Conservation (phyloP, 1,140 invertebrate species). For the Anthonomus grandis region DNA sequence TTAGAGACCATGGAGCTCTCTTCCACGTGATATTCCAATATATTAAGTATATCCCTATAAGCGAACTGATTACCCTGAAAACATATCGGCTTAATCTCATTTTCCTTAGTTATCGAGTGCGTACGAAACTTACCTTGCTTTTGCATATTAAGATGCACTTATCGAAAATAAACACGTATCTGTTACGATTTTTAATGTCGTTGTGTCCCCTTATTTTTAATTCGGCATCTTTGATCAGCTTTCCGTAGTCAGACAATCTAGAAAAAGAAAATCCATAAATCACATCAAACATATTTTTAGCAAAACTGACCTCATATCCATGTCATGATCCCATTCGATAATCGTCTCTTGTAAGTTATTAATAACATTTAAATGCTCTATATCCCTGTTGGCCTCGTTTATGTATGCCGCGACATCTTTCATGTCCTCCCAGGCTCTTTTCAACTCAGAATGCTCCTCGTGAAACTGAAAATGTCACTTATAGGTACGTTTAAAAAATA, state of each 20-base stretch:
- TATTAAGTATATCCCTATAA: constrained; percentile 79
- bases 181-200: constrained; percentile 78
- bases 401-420: constrained; percentile 95
- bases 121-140: constrained; percentile 47
- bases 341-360: constrained; percentile 82
- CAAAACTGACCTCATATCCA: constrained; percentile 17
- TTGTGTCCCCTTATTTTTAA: constrained; percentile 88
- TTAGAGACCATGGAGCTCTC: constrained; percentile 64
- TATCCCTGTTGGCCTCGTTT: constrained; percentile 97
- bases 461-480: constrained; percentile 55
- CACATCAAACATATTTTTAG: too few species aligned
- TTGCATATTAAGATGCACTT: constrained; percentile 96
- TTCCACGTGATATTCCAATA: constrained; percentile 85
- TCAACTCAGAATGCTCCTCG: constrained; percentile 79
- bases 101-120: not conserved
- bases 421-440: constrained; percentile 93
- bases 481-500: constrained; percentile 1
- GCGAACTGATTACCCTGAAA: constrained; percentile 86
- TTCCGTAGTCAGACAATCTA: constrained; percentile 72
- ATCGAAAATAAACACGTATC: constrained; percentile 96
- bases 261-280: constrained; percentile 1
- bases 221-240: constrained; percentile 88
- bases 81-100: not conserved
- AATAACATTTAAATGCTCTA: constrained; percentile 88
- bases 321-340: constrained; percentile 64